Percentiles rank a stretch among this genome's conserved stretches.
Evolutionary conservation across 30 jellyfish, hydroid and myxozoan species (phyloP).

Genomic region (Euphysa ruthae): DNA sequence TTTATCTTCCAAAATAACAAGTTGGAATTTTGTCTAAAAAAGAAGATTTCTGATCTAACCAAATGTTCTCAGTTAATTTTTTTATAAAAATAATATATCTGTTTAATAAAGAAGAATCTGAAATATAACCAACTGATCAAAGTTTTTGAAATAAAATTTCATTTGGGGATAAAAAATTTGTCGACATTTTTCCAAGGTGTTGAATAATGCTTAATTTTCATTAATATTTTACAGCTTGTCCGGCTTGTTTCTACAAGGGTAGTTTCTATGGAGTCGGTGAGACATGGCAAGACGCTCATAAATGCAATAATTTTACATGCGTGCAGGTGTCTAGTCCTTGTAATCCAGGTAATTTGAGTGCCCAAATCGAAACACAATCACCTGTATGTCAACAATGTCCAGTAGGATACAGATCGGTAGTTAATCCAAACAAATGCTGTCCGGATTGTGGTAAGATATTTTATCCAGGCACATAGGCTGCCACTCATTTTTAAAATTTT

Average conservation of each 20-base stretch:
- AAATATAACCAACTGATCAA: neutral
- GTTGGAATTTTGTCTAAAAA: no score
- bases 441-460: conserved; percentile 81
- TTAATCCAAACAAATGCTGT: conserved; percentile 46
- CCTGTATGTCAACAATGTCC: conserved; percentile 77
- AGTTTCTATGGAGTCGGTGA: conserved; percentile 64
- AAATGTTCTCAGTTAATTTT: no score
- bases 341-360: conserved; percentile 48
- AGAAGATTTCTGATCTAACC: no score
- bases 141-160: neutral
- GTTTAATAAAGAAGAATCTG: no score
- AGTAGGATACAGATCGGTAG: conserved; percentile 50
- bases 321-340: conserved; percentile 73
- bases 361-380: conserved; percentile 52
- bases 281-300: conserved; percentile 64
- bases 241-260: conserved; percentile 79
- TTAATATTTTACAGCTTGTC: conserved; percentile 43
- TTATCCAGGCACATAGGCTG: no score
- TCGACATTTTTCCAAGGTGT: neutral
- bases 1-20: no score
- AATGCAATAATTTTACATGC: conserved; percentile 73
- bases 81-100: no score
- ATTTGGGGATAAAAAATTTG: neutral
- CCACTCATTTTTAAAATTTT: no score
- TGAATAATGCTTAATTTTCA: neutral